These are phyloP conservation scores for Metridium senile DNA, from an alignment of 92 coral and sea anemone genomes.

Conservation along the genomic window DNA sequence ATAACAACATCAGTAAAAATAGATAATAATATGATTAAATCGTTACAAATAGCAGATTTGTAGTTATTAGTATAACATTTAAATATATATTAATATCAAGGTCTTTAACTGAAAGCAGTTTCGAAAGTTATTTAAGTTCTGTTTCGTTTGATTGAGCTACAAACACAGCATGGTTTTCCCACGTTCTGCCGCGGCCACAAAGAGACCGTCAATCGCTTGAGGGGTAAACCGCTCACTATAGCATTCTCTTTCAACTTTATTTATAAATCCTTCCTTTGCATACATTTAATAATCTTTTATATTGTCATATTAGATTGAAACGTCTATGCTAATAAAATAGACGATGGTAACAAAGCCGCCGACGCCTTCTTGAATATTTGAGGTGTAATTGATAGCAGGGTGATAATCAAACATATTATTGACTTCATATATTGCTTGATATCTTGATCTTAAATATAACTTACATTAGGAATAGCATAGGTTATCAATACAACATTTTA, in stretches of 20 bases:
- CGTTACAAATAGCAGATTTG: too few species aligned
- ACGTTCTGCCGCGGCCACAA: not conserved
- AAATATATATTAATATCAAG: too few species aligned
- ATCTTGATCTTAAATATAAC: not conserved
- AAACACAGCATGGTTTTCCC: not conserved
- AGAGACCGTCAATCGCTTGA: not conserved
- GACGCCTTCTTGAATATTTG: not conserved
- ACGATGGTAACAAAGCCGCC: slow-evolving; percentile 12
- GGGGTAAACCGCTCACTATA: not conserved
- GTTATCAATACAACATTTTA: too few species aligned
- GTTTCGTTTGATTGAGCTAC: too few species aligned
- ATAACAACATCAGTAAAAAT: too few species aligned
- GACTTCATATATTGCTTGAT: not conserved
- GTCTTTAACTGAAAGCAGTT: too few species aligned
- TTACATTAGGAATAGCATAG: too few species aligned
- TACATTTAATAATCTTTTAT: slow-evolving; percentile 19
- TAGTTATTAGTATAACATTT: too few species aligned
- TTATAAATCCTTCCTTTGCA: not conserved
- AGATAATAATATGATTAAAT: too few species aligned
- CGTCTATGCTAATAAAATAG: slow-evolving; percentile 9
- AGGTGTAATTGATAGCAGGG: not conserved
- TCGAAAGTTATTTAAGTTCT: too few species aligned
- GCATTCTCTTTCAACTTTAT: not conserved
- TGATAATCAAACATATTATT: slow-evolving; percentile 10
- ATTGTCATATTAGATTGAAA: slow-evolving; percentile 12